A percentile compares a stretch with the other conserved stretches of the same genome.
phyloP scores from a whole-genome alignment of 2,888 invertebrate species.

The Sinhomidia bicolor region DNA sequence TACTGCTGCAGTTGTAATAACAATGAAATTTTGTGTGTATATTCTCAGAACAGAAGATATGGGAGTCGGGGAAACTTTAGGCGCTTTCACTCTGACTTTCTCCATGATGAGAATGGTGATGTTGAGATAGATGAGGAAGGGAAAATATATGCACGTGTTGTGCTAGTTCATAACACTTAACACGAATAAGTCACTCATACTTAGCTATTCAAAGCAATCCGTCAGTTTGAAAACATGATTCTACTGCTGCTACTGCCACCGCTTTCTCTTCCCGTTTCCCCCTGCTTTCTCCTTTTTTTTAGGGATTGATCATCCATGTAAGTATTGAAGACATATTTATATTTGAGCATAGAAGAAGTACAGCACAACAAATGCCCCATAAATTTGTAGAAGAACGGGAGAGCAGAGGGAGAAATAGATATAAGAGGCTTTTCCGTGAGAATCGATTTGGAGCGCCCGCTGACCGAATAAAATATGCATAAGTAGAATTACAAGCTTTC shows the following conservation, averaged over 20 bases:
- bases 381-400: not conserved
- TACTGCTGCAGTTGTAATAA: not conserved
- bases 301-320: constrained; percentile 39
- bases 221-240: not conserved
- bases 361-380: not conserved
- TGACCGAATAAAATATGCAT: constrained; percentile 65
- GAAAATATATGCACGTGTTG: not conserved
- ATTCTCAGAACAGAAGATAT: too few relatives aligned
- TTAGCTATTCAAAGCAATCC: constrained; percentile 15
- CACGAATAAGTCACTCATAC: constrained; percentile 10
- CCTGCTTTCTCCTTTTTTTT: too few relatives aligned
- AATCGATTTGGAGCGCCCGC: constrained; percentile 56
- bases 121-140: not conserved
- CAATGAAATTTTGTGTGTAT: not conserved
- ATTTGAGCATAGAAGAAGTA: not conserved
- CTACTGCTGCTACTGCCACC: not conserved
- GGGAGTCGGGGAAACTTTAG: too few relatives aligned
- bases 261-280: not conserved
- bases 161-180: constrained; percentile 10
- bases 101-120: not conserved
- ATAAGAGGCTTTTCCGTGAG: constrained; percentile 9
- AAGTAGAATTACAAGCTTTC: constrained; percentile 15
- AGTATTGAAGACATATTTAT: constrained; percentile 4
- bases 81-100: not conserved
- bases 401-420: not conserved